Evolutionary conservation across 2,113 vertebrate genomes (phyloP).

Genomic region (Nanorana parkeri): DNA sequence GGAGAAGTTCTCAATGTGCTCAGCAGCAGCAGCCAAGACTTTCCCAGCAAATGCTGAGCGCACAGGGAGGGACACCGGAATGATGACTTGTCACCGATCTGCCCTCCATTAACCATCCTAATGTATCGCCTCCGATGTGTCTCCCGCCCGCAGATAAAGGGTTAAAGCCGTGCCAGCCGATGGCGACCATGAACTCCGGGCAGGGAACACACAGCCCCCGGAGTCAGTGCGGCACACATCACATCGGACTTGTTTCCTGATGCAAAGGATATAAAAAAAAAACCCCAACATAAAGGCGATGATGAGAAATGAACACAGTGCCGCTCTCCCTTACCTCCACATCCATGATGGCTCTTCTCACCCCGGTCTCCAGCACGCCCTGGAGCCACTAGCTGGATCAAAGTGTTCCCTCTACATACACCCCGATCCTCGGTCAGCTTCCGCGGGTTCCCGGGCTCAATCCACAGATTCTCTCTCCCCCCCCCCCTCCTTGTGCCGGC

Average conservation of each 20-base stretch:
- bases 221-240: no score
- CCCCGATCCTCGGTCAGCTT: background rate
- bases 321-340: constrained; percentile 18
- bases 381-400: background rate
- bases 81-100: constrained; percentile 3
- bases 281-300: constrained; percentile 5
- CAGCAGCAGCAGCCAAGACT: constrained; percentile 33
- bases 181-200: no score
- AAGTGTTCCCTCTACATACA: constrained; percentile 3
- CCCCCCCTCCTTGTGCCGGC: no score
- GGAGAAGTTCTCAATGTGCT: constrained; percentile 21
- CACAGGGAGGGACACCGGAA: constrained; percentile 21
- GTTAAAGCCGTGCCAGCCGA: no score
- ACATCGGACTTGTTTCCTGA: background rate
- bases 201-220: no score
- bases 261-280: background rate
- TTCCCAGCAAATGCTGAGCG: constrained; percentile 37
- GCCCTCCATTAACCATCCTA: background rate
- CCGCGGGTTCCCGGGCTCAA: background rate
- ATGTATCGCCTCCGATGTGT: background rate
- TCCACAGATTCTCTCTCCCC: constrained; percentile 36
- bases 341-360: constrained; percentile 44
- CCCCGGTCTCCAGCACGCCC: constrained; percentile 32
- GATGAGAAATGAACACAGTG: background rate
- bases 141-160: no score